Conservation (phyloP, 2,797 vertebrate genomes). For the Neosalanx taihuensis region DNA sequence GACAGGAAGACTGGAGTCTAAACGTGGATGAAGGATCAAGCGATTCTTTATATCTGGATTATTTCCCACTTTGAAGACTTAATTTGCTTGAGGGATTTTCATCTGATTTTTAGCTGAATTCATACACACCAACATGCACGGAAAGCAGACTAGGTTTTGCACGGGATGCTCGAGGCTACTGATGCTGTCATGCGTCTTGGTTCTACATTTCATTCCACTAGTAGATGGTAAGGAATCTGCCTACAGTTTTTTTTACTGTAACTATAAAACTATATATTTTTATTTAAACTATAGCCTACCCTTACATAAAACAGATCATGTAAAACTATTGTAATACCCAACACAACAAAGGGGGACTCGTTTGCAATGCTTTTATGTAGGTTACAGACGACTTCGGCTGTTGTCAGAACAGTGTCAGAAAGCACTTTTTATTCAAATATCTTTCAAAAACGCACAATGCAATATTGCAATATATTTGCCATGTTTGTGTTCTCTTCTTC, state of each 20-base stretch:
- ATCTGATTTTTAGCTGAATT: slow-evolving; percentile 21
- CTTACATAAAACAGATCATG: background rate
- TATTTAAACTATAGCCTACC: background rate
- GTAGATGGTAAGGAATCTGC: slow-evolving; percentile 67
- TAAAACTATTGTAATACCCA: background rate
- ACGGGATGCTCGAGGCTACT: slow-evolving; percentile 66
- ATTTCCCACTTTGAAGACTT: slow-evolving; percentile 43
- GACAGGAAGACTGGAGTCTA: slow-evolving; percentile 61
- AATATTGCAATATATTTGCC: background rate
- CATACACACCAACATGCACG: slow-evolving; percentile 57
- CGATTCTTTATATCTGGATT: slow-evolving; percentile 44
- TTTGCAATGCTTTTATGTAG: too few relatives aligned
- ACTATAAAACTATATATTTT: background rate
- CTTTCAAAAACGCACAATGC: background rate
- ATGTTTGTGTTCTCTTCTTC: background rate
- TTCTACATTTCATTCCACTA: slow-evolving; percentile 61
- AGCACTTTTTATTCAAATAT: slow-evolving; percentile 1
- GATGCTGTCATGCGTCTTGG: slow-evolving; percentile 67
- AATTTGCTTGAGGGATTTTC: slow-evolving; percentile 8
- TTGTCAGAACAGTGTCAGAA: background rate
- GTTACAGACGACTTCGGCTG: too few relatives aligned
- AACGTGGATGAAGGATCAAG: slow-evolving; percentile 38
- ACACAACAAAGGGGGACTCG: slow-evolving; percentile 29
- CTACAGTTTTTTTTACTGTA: slow-evolving; percentile 1
- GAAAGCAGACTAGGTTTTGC: slow-evolving; percentile 50